phyloP scores from a whole-genome alignment of 1,140 invertebrate species.

The Aporrectodea caliginosa region DNA sequence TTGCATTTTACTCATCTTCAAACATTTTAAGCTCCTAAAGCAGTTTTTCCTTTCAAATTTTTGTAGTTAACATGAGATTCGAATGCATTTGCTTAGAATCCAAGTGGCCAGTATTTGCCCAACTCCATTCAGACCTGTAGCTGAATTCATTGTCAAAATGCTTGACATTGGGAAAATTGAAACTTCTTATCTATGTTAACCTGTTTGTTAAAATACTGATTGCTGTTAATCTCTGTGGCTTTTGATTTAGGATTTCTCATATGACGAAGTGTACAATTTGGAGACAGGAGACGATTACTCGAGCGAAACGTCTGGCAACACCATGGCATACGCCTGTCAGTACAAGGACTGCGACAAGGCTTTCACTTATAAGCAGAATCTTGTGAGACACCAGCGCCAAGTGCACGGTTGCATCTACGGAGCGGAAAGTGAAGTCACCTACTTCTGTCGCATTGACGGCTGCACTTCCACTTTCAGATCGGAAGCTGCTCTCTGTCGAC shows the following conservation, averaged over 20 bases:
- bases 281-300: neutral
- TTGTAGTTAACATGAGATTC: no score
- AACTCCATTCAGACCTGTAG: no score
- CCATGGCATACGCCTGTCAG: neutral
- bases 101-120: no score
- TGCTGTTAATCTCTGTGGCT: no score
- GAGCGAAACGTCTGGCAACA: neutral
- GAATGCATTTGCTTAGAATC: no score
- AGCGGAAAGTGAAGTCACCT: neutral
- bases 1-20: no score
- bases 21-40: no score
- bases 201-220: no score
- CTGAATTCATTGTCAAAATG: no score
- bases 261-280: neutral
- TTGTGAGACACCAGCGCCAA: neutral
- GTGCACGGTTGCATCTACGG: neutral
- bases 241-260: neutral
- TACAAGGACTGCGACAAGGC: neutral
- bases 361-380: neutral
- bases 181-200: no score
- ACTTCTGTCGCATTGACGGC: neutral
- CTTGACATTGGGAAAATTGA: no score
- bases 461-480: neutral
- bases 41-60: no score
- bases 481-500: neutral